Evolutionary conservation across 2,888 invertebrate genomes (phyloP), one percentile per base, ranked within the genome.

Genomic region (Drosophila basisetae): DNA sequence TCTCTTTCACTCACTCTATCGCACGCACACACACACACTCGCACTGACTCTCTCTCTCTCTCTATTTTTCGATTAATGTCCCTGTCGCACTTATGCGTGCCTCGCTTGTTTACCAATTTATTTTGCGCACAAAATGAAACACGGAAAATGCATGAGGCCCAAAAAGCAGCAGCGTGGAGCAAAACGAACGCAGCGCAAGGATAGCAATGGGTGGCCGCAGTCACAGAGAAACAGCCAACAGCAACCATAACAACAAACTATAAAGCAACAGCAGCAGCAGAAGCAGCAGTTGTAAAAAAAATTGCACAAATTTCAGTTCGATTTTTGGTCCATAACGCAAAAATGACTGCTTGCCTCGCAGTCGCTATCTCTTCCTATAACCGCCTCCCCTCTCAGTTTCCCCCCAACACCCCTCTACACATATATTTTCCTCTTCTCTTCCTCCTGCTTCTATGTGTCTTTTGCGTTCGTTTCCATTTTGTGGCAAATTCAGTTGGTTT

Each of bases 121-220:
- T 89, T 88, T 89, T 88, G 91, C 87, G 81, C 89, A 87, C 91
- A 89, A 87, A 84, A 84, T 88, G 91, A 89, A 89, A 89, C 90
- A 86, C 85, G 87, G 84, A 90, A 91, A 91, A 88, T 91, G 90
- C 88, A 88, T 89, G 85, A 84, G 76, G 78, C 71, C 70, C 74
- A 76, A 76, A 75, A 81, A 69, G 47, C 47, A 43, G 56, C 63
- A 72, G 71, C 75, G 78, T 65, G 60, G 55, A 63, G 69, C n/a
- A 64, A 62, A 60, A 30, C 53, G 60, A 73, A 60, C 64, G 62
- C 49, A 69, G 30, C 58, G 49, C 55, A 65, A 61, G 18, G 58
- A 52, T 68, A 54, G 68, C 79, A 68, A 70, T 82, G 74, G 81
- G 73, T 67, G 65, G 64, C 70, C 71, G 67, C 61, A 68, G 68